phyloP scores from a whole-genome alignment of 1,140 invertebrate species.

The Lucilia sericata region DNA sequence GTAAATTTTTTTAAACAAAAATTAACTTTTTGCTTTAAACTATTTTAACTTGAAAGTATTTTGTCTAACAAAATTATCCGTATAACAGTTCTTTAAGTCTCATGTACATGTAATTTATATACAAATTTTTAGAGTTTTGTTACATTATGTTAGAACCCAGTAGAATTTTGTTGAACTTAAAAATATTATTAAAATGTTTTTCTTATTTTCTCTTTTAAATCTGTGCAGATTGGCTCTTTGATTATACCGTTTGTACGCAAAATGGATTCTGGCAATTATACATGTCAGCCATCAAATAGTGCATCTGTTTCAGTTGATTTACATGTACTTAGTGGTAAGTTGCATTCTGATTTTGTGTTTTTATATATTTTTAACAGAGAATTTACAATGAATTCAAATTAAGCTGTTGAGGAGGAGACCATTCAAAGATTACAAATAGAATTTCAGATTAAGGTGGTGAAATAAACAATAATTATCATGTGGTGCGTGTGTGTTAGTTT shows the following conservation, averaged over 20 bases:
- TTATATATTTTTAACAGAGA: neutral
- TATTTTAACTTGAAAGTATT: too few relatives aligned
- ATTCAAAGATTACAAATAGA: neutral
- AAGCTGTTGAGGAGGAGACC: neutral
- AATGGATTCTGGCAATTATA: slow-evolving; percentile 66
- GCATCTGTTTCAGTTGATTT: slow-evolving; percentile 63
- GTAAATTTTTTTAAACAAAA: slow-evolving; percentile 47
- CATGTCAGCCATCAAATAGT: slow-evolving; percentile 67
- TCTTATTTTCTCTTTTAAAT: neutral
- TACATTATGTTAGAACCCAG: too few relatives aligned
- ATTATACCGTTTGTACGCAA: slow-evolving; percentile 76
- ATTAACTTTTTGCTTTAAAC: too few relatives aligned
- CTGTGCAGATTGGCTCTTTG: slow-evolving; percentile 69
- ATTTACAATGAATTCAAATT: neutral
- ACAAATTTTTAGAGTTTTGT: too few relatives aligned
- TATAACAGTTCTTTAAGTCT: too few relatives aligned
- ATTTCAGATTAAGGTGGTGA: neutral
- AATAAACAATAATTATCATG: neutral
- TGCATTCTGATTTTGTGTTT: neutral
- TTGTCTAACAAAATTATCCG: too few relatives aligned
- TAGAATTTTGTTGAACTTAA: neutral
- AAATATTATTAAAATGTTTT: slow-evolving; percentile 1
- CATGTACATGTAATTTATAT: too few relatives aligned
- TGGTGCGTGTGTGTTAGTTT: neutral
- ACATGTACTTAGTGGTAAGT: slow-evolving; percentile 66